Percentiles rank a stretch among this genome's conserved stretches.
These are phyloP conservation scores for Dromius quadrimaculatus DNA, from an alignment of 2,888 invertebrate species.

Conservation along the genomic window DNA sequence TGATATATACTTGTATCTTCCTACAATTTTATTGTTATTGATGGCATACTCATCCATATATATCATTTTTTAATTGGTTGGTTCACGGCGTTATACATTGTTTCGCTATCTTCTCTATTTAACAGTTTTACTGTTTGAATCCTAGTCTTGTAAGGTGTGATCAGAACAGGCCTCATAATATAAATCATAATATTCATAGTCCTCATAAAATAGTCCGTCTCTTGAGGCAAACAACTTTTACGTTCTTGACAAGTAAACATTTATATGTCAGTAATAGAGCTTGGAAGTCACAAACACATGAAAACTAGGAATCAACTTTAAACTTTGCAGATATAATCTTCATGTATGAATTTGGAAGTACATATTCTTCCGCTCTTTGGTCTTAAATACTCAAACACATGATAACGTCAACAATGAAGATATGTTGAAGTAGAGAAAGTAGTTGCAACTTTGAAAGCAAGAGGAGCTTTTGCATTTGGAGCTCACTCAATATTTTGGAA, in stretches of 20 bases:
- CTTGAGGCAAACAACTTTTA: conserved; percentile 17
- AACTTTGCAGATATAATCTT: conserved; percentile 30
- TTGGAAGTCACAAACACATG: conserved; percentile 11
- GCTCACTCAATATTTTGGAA: too few species aligned
- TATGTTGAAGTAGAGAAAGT: not conserved
- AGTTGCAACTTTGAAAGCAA: not conserved
- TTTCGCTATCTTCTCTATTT: too few species aligned
- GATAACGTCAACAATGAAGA: conserved; percentile 1
- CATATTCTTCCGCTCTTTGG: conserved; percentile 11
- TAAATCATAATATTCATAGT: not conserved
- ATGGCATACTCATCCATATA: too few species aligned
- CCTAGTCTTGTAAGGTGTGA: not conserved
- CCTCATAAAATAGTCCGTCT: not conserved
- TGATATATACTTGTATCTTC: too few species aligned
- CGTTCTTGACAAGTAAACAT: conserved; percentile 14
- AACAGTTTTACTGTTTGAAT: too few species aligned
- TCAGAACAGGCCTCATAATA: not conserved
- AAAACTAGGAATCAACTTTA: conserved; percentile 20
- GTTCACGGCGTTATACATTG: too few species aligned
- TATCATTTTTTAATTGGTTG: too few species aligned
- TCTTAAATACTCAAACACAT: not conserved
- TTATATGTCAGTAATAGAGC: conserved; percentile 27
- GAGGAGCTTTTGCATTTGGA: too few species aligned
- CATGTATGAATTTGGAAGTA: conserved; percentile 29
- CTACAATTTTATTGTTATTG: too few species aligned